These are phyloP conservation scores for Thymallus thymallus DNA, from an alignment of 2,113 vertebrate species.

Conservation along the genomic window DNA sequence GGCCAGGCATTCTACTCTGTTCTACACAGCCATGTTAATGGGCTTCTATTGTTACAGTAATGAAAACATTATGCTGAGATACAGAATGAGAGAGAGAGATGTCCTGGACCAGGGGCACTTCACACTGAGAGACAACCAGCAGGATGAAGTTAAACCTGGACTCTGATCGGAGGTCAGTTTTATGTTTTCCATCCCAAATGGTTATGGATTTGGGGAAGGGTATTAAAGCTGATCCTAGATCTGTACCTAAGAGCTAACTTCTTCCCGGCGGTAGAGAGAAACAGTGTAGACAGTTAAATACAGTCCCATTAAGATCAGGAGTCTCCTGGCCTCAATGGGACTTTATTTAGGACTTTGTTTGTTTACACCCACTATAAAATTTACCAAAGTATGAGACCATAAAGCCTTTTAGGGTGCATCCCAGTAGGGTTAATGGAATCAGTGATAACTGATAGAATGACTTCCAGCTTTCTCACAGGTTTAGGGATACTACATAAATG, in stretches of 20 bases:
- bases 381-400: too few species aligned
- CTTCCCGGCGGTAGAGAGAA: not conserved
- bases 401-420: too few species aligned
- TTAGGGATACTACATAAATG: too few species aligned
- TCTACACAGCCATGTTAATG: conserved; percentile 75
- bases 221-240: not conserved
- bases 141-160: conserved; percentile 15
- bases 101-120: conserved; percentile 44
- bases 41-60: conserved; percentile 80
- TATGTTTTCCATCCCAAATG: not conserved
- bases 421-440: too few species aligned
- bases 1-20: conserved; percentile 73
- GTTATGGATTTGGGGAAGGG: not conserved
- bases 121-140: not conserved
- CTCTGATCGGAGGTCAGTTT: conserved; percentile 7
- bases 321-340: too few species aligned
- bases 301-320: too few species aligned
- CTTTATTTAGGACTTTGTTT: too few species aligned
- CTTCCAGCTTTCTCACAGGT: too few species aligned
- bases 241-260: not conserved
- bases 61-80: conserved; percentile 73
- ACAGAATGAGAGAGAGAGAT: conserved; percentile 44
- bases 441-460: too few species aligned
- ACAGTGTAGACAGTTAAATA: not conserved
- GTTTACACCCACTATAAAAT: too few species aligned